These are phyloP conservation scores for Daphoenositta chrysoptera DNA, from an alignment of 2,113 vertebrate species.

Conservation along the genomic window DNA sequence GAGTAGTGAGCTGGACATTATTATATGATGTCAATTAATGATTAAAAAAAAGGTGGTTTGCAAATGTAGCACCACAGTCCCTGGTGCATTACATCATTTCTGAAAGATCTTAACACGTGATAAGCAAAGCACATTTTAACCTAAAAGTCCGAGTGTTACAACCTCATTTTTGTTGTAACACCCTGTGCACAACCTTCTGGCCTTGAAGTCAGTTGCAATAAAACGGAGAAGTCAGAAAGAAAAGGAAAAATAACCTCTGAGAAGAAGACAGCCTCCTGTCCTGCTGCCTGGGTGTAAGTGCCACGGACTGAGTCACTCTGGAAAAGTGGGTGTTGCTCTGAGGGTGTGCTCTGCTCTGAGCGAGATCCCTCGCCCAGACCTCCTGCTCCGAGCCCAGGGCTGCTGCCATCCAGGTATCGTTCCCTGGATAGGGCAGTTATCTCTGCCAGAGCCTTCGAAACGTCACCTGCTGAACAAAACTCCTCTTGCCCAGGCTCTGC, in stretches of 20 bases:
- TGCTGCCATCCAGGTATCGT: conserved; percentile 12
- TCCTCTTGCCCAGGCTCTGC: background rate
- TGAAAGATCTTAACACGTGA: conserved; percentile 44
- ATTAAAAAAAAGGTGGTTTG: conserved; percentile 54
- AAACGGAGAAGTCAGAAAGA: conserved; percentile 24
- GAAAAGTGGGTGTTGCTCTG: background rate
- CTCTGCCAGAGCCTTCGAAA: background rate
- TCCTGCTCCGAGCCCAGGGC: background rate
- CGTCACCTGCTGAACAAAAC: background rate
- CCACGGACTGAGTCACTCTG: background rate
- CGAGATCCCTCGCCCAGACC: background rate
- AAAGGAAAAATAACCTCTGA: background rate
- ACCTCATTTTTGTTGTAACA: conserved; percentile 33
- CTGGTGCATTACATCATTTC: conserved; percentile 35
- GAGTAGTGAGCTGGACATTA: conserved; percentile 41
- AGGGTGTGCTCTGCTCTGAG: background rate
- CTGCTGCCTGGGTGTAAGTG: background rate
- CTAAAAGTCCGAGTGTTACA: conserved; percentile 45
- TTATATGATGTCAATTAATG: conserved; percentile 56
- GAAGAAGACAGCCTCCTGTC: conserved; percentile 5
- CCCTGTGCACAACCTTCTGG: conserved; percentile 12
- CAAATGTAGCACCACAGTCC: conserved; percentile 20
- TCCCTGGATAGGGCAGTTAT: background rate
- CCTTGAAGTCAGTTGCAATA: conserved; percentile 28
- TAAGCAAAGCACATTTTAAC: conserved; percentile 53